Base-by-base conservation (phyloP, 2,888 invertebrate species). In the Zonitis immaculata region DNA sequence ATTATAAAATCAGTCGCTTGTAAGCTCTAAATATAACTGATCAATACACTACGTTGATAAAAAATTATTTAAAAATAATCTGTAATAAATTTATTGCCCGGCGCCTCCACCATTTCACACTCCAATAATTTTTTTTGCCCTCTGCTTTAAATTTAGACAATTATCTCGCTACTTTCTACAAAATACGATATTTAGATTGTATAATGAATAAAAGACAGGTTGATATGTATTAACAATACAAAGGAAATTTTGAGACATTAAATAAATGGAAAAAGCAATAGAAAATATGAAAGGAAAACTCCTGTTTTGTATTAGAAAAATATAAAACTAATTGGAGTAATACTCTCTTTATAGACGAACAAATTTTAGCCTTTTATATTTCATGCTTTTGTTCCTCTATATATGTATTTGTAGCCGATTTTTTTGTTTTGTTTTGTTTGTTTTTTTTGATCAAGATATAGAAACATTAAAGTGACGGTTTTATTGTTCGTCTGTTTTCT, bases 241-340 rank as follows among this genome's bases (percentile, higher is more conserved):
- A 39, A 39, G 5, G 5, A 0, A 4, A n/a, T 11, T 28, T 2
- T n/a, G 11, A n/a, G 11, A 28, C 28, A 5, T n/a, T 28, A 28
- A n/a, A 28, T n/a, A 28, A 28, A 35, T 16, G 14, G 6, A 12
- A 35, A 35, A 14, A 35, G n/a, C 16, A 35, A 35, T 9, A 16
- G 7, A 16, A n/a, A n/a, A 35, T 7, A 11, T 39, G 9, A 20
- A 39, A 20, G 0, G 39, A 11, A 6, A 20, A n/a, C 16, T 3
- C 35, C 0, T 30, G 11, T n/a, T 14, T 16, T 35, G 3, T 16
- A 35, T 14, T 3, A 16, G 6, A 39, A 20, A 20, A 54, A 35
- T 47, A 45, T 27, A 42, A n/a, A 18, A 32, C 47, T 51, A 54
- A 54, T 54, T 54, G 50, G 50, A 43, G 54, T 22, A 49, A 49